A percentile compares a stretch with the other conserved stretches of the same genome.
Evolutionary conservation across 2,888 invertebrate species (phyloP).

Genomic region (Blomia tropicalis): DNA sequence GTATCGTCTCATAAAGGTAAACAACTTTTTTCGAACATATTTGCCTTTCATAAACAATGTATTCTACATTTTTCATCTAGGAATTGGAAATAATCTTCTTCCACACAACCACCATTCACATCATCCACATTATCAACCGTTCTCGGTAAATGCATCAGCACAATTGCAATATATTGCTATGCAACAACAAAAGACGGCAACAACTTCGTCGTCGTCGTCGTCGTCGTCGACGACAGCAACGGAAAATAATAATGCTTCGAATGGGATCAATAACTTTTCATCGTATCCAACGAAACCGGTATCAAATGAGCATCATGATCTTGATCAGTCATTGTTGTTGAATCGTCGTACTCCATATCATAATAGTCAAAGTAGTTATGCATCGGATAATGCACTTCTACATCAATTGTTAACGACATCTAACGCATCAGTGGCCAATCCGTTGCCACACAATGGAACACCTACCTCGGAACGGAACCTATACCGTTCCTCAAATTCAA

Average conservation of each 20-base stretch:
- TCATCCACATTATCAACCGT: background rate
- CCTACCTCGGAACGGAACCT: slow-evolving; percentile 22
- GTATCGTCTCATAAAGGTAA: background rate
- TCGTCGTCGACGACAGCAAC: background rate
- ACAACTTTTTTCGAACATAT: background rate
- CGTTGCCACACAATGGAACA: slow-evolving; percentile 1
- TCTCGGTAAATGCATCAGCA: slow-evolving; percentile 28
- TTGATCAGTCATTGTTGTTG: no score
- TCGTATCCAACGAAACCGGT: background rate
- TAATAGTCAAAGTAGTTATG: background rate
- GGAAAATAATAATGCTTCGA: no score
- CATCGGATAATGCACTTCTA: slow-evolving; percentile 18
- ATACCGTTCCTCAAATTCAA: background rate
- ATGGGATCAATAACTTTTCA: background rate
- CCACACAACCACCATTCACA: no score
- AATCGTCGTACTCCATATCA: background rate
- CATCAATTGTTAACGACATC: slow-evolving; percentile 25
- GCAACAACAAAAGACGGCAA: slow-evolving; percentile 27
- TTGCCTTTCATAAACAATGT: background rate
- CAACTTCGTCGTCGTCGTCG: background rate
- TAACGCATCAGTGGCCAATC: background rate
- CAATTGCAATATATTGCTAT: slow-evolving; percentile 32
- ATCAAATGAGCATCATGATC: background rate
- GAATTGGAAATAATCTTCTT: slow-evolving; percentile 24
- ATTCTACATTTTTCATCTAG: background rate